phyloP scores from a whole-genome alignment of 2,888 invertebrate species.

The Hypsopygia costalis region DNA sequence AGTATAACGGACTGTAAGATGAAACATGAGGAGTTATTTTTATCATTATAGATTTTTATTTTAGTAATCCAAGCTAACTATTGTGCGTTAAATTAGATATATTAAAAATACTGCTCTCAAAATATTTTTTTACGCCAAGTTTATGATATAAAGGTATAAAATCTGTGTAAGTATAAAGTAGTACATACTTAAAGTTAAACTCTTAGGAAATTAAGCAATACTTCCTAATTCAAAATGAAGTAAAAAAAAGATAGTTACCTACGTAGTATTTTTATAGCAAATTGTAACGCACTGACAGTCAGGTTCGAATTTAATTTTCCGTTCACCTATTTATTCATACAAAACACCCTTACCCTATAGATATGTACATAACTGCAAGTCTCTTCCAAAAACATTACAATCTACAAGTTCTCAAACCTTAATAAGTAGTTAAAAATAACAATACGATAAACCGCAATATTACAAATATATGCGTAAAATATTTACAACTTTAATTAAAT shows the following conservation, averaged over 20 bases:
- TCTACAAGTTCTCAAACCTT: conserved; percentile 68
- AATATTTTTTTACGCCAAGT: no score
- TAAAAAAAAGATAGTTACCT: no score
- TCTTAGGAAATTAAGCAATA: no score
- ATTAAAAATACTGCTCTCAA: no score
- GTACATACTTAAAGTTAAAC: no score
- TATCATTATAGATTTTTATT: background rate
- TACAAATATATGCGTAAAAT: conserved; percentile 71
- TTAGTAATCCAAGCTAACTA: background rate
- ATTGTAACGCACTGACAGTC: background rate
- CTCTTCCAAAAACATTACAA: conserved; percentile 66
- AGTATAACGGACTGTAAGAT: conserved; percentile 39
- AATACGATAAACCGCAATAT: conserved; percentile 67
- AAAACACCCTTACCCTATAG: conserved; percentile 66
- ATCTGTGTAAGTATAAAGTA: no score
- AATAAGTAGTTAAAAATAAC: conserved; percentile 50
- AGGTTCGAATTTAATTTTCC: conserved; percentile 14
- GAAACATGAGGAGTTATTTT: background rate
- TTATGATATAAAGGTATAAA: no score
- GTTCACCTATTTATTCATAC: conserved; percentile 27
- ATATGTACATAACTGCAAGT: conserved; percentile 78
- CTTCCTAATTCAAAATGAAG: no score
- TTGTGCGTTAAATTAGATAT: background rate
- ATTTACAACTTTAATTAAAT: conserved; percentile 68
- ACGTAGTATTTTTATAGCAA: no score